Conservation (phyloP, 2,888 invertebrate genomes). For the Rotaria sp. region DNA sequence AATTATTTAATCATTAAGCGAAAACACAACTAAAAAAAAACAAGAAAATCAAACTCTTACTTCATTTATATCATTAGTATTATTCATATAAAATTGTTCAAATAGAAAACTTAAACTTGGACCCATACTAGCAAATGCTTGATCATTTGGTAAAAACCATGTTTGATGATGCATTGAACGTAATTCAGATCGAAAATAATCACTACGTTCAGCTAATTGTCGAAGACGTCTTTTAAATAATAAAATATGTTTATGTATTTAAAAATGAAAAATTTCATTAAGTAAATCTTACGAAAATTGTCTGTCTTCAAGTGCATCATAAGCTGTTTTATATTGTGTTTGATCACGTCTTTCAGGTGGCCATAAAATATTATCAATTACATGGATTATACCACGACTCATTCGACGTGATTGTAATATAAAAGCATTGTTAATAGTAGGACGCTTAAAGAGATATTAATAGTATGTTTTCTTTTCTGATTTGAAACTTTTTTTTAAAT, state of each 20-base stretch:
- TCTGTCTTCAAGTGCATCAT: slow-evolving; percentile 17
- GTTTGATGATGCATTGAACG: slow-evolving; percentile 23
- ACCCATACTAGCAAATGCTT: slow-evolving; percentile 20
- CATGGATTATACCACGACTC: slow-evolving; percentile 5
- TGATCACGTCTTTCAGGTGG: slow-evolving; percentile 23
- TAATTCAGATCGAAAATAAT: not conserved
- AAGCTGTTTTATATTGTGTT: slow-evolving; percentile 21
- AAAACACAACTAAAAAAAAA: not conserved
- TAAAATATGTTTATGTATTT: not conserved
- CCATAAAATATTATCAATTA: slow-evolving; percentile 18
- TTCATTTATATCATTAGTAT: not conserved
- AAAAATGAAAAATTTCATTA: not conserved
- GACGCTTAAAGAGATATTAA: not conserved
- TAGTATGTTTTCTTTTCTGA: too few relatives aligned
- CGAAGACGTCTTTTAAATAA: not conserved
- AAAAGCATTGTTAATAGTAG: not conserved
- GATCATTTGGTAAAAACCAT: slow-evolving; percentile 25
- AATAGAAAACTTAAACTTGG: not conserved
- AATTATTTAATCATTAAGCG: not conserved
- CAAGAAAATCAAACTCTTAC: not conserved
- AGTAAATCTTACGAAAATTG: not conserved
- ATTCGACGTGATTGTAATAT: not conserved
- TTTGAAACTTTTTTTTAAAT: too few relatives aligned
- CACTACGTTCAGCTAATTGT: slow-evolving; percentile 10
- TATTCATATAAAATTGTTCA: not conserved